Evolutionary conservation across 2,113 vertebrate species (phyloP).

Genomic region (Excalfactoria chinensis): DNA sequence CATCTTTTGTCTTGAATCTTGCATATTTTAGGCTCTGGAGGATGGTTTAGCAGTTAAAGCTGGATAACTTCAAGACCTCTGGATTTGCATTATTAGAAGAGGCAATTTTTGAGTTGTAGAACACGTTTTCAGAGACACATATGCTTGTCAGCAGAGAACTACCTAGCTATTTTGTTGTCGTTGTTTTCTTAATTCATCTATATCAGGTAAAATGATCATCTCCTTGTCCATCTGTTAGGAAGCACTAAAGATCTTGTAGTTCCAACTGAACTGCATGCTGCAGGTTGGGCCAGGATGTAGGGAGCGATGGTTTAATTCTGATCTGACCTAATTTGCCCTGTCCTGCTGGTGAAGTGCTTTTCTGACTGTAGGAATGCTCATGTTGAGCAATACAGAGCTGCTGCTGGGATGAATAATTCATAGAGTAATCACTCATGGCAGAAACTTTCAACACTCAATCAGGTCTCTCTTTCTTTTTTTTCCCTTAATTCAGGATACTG

Average conservation of each 20-base stretch:
- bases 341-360: background rate
- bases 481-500: background rate
- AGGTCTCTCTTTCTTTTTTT: background rate
- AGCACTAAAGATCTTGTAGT: background rate
- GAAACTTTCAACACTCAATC: background rate
- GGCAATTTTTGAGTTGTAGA: background rate
- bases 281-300: rapidly evolving
- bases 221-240: background rate
- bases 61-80: background rate
- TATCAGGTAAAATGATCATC: background rate
- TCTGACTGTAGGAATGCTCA: background rate
- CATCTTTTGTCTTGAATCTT: background rate
- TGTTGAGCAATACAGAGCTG: constrained; percentile 3
- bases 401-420: constrained; percentile 41
- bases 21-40: background rate
- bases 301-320: background rate
- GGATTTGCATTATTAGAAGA: background rate
- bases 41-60: background rate
- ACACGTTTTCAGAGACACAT: background rate
- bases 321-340: background rate
- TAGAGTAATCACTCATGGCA: background rate
- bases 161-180: no score
- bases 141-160: background rate
- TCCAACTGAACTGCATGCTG: background rate
- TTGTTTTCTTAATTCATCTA: background rate